A percentile compares a stretch with the other conserved stretches of the same genome.
Conservation (phyloP, 2,888 invertebrate genomes). For the Caenorhabditis doughertyi region DNA sequence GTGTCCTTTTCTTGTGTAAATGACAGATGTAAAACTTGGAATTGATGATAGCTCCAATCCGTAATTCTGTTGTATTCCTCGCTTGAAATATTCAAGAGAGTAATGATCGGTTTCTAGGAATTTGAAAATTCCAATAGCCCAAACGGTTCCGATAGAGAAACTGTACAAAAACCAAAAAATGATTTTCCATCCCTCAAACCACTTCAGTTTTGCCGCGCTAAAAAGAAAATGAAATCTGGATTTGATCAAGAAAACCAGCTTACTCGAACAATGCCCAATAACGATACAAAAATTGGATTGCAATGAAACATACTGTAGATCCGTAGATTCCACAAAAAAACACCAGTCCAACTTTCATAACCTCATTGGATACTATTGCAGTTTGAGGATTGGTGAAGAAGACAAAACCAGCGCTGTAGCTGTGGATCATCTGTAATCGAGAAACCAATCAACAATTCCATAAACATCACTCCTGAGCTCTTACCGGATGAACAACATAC, state of each 20-base stretch:
- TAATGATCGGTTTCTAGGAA: slow-evolving; percentile 33
- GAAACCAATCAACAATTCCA: neutral
- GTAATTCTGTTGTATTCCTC: slow-evolving; percentile 7
- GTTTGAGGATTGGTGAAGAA: slow-evolving; percentile 36
- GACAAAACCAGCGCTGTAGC: slow-evolving; percentile 26
- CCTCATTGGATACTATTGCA: slow-evolving; percentile 1
- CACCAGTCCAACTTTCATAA: slow-evolving; percentile 30
- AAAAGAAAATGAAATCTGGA: neutral
- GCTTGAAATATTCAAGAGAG: slow-evolving; percentile 6
- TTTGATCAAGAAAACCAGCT: neutral
- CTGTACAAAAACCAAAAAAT: slow-evolving; percentile 30
- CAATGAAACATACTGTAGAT: slow-evolving; percentile 39
- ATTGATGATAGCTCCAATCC: slow-evolving; percentile 16
- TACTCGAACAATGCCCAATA: slow-evolving; percentile 52
- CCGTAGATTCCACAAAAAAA: slow-evolving; percentile 32
- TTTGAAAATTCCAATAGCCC: slow-evolving; percentile 23
- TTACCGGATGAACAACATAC: slow-evolving; percentile 45
- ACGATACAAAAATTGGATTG: slow-evolving; percentile 39
- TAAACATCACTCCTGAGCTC: too few species aligned
- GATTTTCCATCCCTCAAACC: slow-evolving; percentile 24
- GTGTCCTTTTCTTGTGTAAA: slow-evolving; percentile 12
- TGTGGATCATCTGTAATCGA: slow-evolving; percentile 43
- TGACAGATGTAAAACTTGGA: slow-evolving; percentile 31
- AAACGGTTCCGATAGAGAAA: slow-evolving; percentile 13
- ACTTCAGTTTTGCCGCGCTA: slow-evolving; percentile 24